phyloP scores from a whole-genome alignment of 1,140 invertebrate species.

The Caenorhabditis briggsae region DNA sequence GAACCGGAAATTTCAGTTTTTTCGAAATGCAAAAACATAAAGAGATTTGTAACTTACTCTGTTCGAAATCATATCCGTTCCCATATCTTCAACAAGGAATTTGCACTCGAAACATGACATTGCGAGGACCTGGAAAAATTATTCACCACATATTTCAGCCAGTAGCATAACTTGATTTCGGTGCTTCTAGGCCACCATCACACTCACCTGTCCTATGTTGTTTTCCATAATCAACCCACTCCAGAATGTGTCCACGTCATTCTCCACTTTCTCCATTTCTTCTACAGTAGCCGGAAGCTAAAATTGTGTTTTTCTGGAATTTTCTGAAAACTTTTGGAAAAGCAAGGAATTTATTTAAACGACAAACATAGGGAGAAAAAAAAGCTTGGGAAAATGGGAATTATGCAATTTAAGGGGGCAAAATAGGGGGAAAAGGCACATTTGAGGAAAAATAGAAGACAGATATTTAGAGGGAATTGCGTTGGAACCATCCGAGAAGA shows the following conservation, averaged over 20 bases:
- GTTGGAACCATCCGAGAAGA: conserved; percentile 56
- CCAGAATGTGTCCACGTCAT: conserved; percentile 51
- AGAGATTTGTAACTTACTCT: background rate
- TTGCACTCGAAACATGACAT: conserved; percentile 64
- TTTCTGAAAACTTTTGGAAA: background rate
- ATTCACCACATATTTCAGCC: no score
- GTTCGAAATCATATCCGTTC: conserved; percentile 37
- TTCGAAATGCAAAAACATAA: no score
- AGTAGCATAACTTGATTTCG: background rate
- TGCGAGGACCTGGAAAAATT: conserved; percentile 27
- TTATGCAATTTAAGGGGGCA: background rate
- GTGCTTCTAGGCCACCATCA: background rate
- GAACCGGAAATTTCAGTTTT: no score
- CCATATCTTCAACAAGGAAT: conserved; percentile 39
- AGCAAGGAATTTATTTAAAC: background rate
- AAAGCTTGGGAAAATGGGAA: background rate
- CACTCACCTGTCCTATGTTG: conserved; percentile 30
- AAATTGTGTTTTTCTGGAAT: background rate
- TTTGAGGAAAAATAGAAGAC: background rate
- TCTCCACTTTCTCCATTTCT: conserved; percentile 5
- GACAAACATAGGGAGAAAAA: background rate
- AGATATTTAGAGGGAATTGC: conserved; percentile 52
- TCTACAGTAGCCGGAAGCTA: background rate
- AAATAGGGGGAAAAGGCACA: conserved; percentile 52
- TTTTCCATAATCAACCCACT: conserved; percentile 10